These are phyloP conservation scores for Scaptomyza graminum DNA, from an alignment of 1,140 invertebrate genomes.

Conservation along the genomic window DNA sequence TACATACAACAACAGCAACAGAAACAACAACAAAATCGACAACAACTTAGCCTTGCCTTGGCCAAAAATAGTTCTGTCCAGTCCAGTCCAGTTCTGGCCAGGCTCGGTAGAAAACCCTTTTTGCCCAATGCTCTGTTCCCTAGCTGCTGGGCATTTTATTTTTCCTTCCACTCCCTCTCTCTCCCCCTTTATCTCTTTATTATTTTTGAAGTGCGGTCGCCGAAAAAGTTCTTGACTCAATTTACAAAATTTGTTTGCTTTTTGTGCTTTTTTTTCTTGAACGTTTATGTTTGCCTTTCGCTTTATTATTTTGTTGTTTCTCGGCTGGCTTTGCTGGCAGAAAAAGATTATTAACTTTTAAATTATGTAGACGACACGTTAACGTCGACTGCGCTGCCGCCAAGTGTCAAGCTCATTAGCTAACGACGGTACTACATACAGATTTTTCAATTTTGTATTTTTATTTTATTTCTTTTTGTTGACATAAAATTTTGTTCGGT, in stretches of 20 bases:
- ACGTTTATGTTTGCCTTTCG: slow-evolving; percentile 15
- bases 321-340: slow-evolving; percentile 3
- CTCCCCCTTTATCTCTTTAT: slow-evolving; percentile 17
- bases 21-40: slow-evolving; percentile 40
- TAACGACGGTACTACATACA: background rate
- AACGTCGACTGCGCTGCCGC: slow-evolving; percentile 3
- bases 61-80: background rate
- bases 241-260: slow-evolving; percentile 60
- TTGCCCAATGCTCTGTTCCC: slow-evolving; percentile 11
- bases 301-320: slow-evolving; percentile 15
- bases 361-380: slow-evolving; percentile 55
- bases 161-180: slow-evolving; percentile 1
- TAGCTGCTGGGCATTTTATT: slow-evolving; percentile 21
- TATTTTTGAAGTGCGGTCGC: slow-evolving; percentile 49
- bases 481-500: background rate
- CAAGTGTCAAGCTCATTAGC: slow-evolving; percentile 47
- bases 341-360: slow-evolving; percentile 72
- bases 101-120: background rate
- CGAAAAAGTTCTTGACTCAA: slow-evolving; percentile 65
- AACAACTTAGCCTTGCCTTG: background rate
- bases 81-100: background rate
- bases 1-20: no score
- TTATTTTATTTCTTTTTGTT: background rate
- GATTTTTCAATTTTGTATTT: background rate
- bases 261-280: slow-evolving; percentile 4